Conservation (phyloP, 2,888 invertebrate species). For the Campoplex nolae region DNA sequence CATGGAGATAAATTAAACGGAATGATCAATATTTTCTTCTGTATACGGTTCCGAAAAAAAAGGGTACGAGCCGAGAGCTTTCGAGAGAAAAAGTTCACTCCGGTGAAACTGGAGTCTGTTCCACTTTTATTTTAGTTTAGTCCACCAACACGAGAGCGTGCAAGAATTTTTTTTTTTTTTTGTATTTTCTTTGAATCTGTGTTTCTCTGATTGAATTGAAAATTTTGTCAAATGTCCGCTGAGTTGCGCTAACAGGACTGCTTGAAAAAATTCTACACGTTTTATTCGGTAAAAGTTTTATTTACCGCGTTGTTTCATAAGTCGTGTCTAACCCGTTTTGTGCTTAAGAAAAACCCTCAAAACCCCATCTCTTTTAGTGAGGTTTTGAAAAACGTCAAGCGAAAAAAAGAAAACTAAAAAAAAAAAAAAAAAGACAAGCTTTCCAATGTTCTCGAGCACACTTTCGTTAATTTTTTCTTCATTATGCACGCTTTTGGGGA, state of each 20-base stretch:
- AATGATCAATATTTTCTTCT: too few species aligned
- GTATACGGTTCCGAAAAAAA: too few species aligned
- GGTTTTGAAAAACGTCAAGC: neutral
- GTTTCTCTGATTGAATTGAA: neutral
- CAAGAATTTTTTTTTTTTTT: too few species aligned
- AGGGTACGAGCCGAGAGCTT: too few species aligned
- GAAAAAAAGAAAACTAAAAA: neutral
- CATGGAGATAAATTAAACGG: too few species aligned
- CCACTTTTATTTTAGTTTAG: too few species aligned
- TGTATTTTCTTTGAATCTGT: too few species aligned
- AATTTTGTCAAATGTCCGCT: neutral
- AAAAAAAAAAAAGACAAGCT: neutral
- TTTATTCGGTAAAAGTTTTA: neutral
- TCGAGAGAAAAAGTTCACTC: too few species aligned
- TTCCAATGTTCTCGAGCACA: neutral
- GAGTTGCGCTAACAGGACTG: neutral
- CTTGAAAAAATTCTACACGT: neutral
- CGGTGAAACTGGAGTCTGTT: too few species aligned
- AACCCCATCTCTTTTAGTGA: neutral
- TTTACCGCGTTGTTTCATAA: neutral
- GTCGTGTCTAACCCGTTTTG: neutral
- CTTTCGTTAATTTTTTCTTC: neutral
- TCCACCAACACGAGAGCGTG: too few species aligned
- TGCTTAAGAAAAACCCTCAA: neutral
- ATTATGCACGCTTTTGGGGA: neutral